phyloP scores from a whole-genome alignment of 92 coral and sea anemone genomes.

The Heteractis magnifica region DNA sequence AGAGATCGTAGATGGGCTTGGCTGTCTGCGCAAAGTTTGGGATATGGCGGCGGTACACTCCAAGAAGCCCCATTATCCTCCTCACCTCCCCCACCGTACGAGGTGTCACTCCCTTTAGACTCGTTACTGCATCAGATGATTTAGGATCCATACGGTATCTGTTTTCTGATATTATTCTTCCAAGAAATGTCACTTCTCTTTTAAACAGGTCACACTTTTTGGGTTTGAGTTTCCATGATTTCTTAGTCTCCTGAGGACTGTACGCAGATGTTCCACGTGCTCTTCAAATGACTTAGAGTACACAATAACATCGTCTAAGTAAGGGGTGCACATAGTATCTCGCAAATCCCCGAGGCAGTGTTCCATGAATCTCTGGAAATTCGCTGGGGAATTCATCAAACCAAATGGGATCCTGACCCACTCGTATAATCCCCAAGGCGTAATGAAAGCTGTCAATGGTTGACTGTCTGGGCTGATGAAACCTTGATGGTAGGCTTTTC shows the following conservation, averaged over 20 bases:
- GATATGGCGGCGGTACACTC: not conserved
- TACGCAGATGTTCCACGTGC: constrained; percentile 52
- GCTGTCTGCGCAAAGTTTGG: constrained; percentile 32
- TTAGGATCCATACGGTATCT: constrained; percentile 46
- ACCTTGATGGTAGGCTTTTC: no score
- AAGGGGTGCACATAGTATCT: constrained; percentile 51
- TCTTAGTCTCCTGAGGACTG: constrained; percentile 44
- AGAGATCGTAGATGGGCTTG: constrained; percentile 28
- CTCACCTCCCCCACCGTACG: constrained; percentile 40
- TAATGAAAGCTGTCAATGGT: not conserved
- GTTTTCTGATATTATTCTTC: constrained; percentile 39
- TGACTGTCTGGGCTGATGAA: constrained; percentile 7
- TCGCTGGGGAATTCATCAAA: constrained; percentile 47
- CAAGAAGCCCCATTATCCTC: constrained; percentile 32
- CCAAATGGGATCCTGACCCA: not conserved
- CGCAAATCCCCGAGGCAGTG: constrained; percentile 37
- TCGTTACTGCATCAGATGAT: constrained; percentile 36
- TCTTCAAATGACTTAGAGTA: constrained; percentile 38
- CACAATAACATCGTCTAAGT: constrained; percentile 52
- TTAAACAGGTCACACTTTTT: constrained; percentile 41
- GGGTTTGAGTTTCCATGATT: constrained; percentile 23
- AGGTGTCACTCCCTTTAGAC: constrained; percentile 19
- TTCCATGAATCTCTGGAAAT: constrained; percentile 33
- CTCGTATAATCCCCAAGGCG: no score
- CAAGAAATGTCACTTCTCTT: constrained; percentile 47